Conservation (phyloP, 2,113 vertebrate species). For the Ceratotherium simum region DNA sequence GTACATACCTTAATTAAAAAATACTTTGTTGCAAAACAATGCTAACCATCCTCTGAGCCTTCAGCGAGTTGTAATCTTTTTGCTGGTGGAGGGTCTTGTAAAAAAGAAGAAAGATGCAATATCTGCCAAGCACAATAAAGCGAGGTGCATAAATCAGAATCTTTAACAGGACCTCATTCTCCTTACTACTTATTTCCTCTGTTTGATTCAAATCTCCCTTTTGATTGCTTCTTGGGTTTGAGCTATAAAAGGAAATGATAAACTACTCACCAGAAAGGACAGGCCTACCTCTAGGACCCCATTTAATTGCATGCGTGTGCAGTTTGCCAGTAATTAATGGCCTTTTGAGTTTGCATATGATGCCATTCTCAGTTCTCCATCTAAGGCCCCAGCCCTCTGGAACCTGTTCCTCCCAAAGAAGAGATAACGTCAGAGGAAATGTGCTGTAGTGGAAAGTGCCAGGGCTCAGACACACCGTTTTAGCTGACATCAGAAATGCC, state of each 20-base stretch:
- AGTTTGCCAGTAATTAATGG: not conserved
- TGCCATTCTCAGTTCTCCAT: not conserved
- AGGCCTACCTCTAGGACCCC: not conserved
- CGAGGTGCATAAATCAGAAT: not conserved
- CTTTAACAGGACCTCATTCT: not conserved
- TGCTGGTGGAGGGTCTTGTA: too few species aligned
- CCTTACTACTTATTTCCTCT: not conserved
- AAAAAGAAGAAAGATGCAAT: too few species aligned
- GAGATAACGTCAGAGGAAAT: not conserved
- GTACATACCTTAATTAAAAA: too few species aligned
- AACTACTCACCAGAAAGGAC: not conserved
- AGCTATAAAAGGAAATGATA: not conserved
- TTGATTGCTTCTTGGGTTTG: not conserved
- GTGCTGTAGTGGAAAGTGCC: too few species aligned
- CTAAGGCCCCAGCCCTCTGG: not conserved
- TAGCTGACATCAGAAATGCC: not conserved
- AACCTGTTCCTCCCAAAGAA: not conserved
- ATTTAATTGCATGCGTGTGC: not conserved
- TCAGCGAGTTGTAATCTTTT: too few species aligned
- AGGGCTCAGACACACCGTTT: accelerated
- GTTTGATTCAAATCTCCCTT: not conserved
- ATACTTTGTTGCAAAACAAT: too few species aligned
- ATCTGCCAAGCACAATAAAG: too few species aligned
- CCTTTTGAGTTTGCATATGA: not conserved
- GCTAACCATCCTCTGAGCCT: too few species aligned